Evolutionary conservation across 2,888 invertebrate genomes (phyloP).

Genomic region (Meteorus colon): DNA sequence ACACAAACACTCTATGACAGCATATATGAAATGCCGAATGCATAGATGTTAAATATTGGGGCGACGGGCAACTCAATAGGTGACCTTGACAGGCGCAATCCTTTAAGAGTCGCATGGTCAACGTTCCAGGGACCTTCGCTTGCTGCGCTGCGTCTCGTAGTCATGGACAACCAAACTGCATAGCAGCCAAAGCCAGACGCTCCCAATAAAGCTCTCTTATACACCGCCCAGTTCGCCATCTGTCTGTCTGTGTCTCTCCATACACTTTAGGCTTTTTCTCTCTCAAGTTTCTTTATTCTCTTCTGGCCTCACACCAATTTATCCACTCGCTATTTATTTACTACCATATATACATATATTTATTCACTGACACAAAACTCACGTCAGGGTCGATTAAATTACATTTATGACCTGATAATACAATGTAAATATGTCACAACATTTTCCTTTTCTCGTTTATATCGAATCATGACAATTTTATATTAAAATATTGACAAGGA

Average conservation of each 20-base stretch:
- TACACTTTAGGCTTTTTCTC: slow-evolving; percentile 8
- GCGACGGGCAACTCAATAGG: slow-evolving; percentile 52
- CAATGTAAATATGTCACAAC: slow-evolving; percentile 1
- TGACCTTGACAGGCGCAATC: slow-evolving; percentile 65
- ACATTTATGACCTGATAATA: slow-evolving; percentile 8
- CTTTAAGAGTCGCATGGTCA: slow-evolving; percentile 70
- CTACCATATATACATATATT: slow-evolving; percentile 5
- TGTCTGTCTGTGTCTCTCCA: slow-evolving; percentile 21
- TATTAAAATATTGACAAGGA: slow-evolving; percentile 5
- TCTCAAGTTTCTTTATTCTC: slow-evolving; percentile 10
- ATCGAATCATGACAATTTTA: not conserved
- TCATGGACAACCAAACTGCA: slow-evolving; percentile 65
- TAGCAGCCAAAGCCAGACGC: slow-evolving; percentile 56
- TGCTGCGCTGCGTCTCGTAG: slow-evolving; percentile 54
- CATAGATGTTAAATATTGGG: slow-evolving; percentile 39
- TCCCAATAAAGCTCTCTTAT: slow-evolving; percentile 62
- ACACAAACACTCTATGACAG: not conserved
- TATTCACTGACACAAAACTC: slow-evolving; percentile 8
- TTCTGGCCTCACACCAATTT: slow-evolving; percentile 10
- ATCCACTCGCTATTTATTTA: slow-evolving; percentile 11
- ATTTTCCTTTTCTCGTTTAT: slow-evolving; percentile 14
- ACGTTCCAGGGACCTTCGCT: slow-evolving; percentile 69
- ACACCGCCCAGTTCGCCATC: slow-evolving; percentile 37
- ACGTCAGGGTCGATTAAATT: slow-evolving; percentile 10
- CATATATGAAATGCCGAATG: slow-evolving; percentile 42